Conservation (phyloP, 2,888 invertebrate genomes). For the Macrosoma leucophasiata region DNA sequence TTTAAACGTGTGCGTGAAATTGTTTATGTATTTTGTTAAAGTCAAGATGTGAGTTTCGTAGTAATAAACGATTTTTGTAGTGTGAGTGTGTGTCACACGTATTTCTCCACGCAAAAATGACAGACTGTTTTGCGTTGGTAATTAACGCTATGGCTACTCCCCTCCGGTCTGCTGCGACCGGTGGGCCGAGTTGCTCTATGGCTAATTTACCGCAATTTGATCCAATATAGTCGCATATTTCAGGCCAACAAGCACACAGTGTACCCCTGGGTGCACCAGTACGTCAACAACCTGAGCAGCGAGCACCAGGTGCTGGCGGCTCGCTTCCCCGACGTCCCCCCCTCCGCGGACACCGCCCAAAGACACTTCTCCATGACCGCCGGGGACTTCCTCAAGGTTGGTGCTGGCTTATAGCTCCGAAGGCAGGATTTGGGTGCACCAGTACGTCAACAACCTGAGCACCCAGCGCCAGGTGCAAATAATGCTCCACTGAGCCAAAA, state of each 20-base stretch:
- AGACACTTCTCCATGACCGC: conserved; percentile 94
- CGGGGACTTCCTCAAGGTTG: conserved; percentile 95
- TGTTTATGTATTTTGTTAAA: no score
- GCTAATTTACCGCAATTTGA: conserved; percentile 2
- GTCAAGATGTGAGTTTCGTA: no score
- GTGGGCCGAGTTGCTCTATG: no score
- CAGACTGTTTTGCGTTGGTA: no score
- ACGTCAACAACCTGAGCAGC: conserved; percentile 89
- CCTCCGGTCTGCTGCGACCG: no score
- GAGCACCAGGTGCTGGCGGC: conserved; percentile 87
- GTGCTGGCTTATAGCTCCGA: background rate
- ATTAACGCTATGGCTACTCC: no score
- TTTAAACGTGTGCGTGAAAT: no score
- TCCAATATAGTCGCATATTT: background rate
- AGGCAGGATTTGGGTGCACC: conserved; percentile 98
- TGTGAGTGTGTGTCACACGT: no score
- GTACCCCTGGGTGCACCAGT: conserved; percentile 97
- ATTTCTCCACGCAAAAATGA: no score
- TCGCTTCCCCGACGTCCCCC: conserved; percentile 92
- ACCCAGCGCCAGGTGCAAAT: conserved; percentile 76
- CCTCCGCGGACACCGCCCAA: conserved; percentile 74
- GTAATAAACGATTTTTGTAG: no score
- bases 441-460: conserved; percentile 91
- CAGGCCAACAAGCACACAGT: conserved; percentile 85
- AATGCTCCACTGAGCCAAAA: no score